Conservation (phyloP, 2,888 invertebrate species). For the Phalera bucephala region DNA sequence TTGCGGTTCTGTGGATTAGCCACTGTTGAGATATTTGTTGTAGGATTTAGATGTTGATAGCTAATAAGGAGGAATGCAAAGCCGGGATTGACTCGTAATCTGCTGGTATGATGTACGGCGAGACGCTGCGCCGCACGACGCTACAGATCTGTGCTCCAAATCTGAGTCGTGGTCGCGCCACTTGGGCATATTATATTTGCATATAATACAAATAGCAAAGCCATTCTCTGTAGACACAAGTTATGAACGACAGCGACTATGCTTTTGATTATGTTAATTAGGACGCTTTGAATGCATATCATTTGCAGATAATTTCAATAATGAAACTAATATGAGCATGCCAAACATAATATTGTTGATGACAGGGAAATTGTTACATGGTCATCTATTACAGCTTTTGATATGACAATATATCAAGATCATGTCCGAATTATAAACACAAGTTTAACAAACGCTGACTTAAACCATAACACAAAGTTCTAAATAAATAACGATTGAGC, state of each 20-base stretch:
- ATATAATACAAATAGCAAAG: conserved; percentile 63
- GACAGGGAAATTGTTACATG: too few species aligned
- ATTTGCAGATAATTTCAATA: background rate
- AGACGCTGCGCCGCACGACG: conserved; percentile 51
- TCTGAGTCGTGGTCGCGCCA: conserved; percentile 67
- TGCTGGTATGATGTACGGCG: conserved; percentile 50
- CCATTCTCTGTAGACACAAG: conserved; percentile 52
- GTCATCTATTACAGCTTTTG: background rate
- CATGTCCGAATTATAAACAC: too few species aligned
- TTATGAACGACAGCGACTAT: conserved; percentile 53
- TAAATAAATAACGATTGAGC: conserved; percentile 62
- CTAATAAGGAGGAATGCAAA: conserved; percentile 15
- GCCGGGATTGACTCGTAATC: conserved; percentile 52
- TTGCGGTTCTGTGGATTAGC: conserved; percentile 30
- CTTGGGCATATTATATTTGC: conserved; percentile 72
- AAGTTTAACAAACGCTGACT: conserved; percentile 26
- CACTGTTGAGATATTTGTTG: conserved; percentile 36
- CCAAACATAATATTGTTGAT: background rate
- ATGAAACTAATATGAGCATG: background rate
- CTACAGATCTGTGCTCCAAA: conserved; percentile 67
- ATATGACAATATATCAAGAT: too few species aligned
- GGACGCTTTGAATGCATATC: background rate
- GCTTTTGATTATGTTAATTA: conserved; percentile 16
- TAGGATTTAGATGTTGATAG: conserved; percentile 9
- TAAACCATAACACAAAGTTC: conserved; percentile 32